These are phyloP conservation scores for Heliconius hermathena DNA, from an alignment of 1,140 invertebrate genomes.

Conservation along the genomic window DNA sequence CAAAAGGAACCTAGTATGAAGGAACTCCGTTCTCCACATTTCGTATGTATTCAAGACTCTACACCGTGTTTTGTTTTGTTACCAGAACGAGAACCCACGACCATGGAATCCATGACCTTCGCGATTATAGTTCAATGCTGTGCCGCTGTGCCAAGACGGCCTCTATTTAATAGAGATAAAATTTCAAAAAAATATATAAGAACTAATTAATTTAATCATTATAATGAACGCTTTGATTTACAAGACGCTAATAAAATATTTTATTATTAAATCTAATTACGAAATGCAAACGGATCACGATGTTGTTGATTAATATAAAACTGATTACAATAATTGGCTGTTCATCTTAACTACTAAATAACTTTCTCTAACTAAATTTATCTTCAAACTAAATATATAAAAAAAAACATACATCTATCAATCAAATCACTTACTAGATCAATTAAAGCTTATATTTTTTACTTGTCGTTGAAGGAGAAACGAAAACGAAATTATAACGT, in stretches of 20 bases:
- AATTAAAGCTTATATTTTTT: constrained; percentile 9
- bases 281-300: background rate
- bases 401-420: background rate
- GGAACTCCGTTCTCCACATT: too few species aligned
- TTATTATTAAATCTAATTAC: background rate
- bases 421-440: background rate
- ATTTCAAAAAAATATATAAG: background rate
- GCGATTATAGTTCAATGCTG: too few species aligned
- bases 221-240: too few species aligned
- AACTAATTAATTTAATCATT: background rate
- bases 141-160: too few species aligned
- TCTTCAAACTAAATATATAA: background rate
- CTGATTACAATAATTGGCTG: background rate
- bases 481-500: background rate
- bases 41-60: too few species aligned
- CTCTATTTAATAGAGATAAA: background rate
- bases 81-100: too few species aligned
- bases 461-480: background rate
- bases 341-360: background rate
- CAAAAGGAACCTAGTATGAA: too few species aligned
- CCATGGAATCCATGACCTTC: too few species aligned
- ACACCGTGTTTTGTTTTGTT: too few species aligned
- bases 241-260: background rate
- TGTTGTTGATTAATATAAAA: background rate
- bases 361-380: background rate